These are phyloP conservation scores for Sylvilagus bachmani DNA, from an alignment of 2,113 vertebrate genomes.

Conservation along the genomic window DNA sequence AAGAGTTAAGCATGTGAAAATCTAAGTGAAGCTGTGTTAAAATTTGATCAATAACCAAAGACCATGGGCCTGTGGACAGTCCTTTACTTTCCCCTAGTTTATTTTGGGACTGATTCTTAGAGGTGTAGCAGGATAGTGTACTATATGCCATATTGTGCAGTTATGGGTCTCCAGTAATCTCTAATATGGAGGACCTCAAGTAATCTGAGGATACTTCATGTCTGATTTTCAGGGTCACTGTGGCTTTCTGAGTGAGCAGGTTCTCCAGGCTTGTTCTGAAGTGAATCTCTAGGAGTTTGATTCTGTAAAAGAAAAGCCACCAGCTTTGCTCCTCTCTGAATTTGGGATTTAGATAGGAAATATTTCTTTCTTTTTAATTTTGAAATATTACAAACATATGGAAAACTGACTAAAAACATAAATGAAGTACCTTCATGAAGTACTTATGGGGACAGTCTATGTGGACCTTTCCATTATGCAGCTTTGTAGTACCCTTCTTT, in stretches of 20 bases:
- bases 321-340: neutral
- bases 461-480: neutral
- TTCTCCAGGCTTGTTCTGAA: conserved; percentile 1
- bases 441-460: neutral
- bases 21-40: neutral
- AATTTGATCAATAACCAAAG: neutral
- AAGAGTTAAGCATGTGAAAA: conserved; percentile 46
- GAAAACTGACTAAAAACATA: conserved; percentile 12
- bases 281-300: neutral
- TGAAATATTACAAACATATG: neutral
- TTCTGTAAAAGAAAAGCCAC: neutral
- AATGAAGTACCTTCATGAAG: conserved; percentile 28
- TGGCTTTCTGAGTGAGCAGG: neutral
- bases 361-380: conserved; percentile 29
- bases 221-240: neutral
- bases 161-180: neutral
- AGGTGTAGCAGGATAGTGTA: neutral
- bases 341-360: conserved; percentile 14
- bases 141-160: neutral
- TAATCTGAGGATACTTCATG: neutral
- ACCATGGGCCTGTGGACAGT: neutral
- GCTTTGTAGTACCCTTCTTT: neutral
- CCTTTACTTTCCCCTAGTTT: neutral
- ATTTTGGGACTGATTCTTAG: neutral
- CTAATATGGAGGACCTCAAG: neutral